These are phyloP conservation scores for Setipinna tenuifilis DNA, from an alignment of 2,797 vertebrate species.

Conservation along the genomic window DNA sequence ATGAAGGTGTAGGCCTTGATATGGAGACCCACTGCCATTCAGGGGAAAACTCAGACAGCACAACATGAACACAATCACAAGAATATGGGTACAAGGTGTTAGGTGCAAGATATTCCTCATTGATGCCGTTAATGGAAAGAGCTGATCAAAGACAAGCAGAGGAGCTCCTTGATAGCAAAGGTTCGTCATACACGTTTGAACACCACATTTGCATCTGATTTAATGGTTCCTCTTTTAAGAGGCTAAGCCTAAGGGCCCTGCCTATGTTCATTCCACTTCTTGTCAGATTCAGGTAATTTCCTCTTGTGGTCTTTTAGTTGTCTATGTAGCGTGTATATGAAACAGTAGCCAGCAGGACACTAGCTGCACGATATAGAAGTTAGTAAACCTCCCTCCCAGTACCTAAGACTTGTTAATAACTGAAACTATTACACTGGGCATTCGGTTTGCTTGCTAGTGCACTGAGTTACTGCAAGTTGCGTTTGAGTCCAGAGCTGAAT, in stretches of 20 bases:
- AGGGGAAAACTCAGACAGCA: conserved; percentile 40
- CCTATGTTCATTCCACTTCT: too few relatives aligned
- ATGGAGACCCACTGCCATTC: background rate
- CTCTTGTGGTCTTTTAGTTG: background rate
- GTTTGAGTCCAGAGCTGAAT: too few relatives aligned
- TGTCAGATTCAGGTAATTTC: background rate
- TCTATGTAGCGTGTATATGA: background rate
- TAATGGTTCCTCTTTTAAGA: too few relatives aligned
- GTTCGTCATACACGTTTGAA: background rate
- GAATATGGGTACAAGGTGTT: background rate
- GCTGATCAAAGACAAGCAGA: background rate
- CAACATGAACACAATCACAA: background rate
- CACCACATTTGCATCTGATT: too few relatives aligned
- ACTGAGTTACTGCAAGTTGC: too few relatives aligned
- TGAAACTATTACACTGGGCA: too few relatives aligned
- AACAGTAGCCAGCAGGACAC: too few relatives aligned
- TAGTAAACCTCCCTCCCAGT: too few relatives aligned
- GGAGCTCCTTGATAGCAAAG: background rate
- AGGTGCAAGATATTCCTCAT: background rate
- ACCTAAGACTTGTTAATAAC: too few relatives aligned
- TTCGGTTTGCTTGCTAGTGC: too few relatives aligned
- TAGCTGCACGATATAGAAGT: too few relatives aligned
- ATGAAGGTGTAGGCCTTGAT: background rate
- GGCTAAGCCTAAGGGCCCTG: too few relatives aligned
- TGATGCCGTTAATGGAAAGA: background rate